Evolutionary conservation across 2,113 vertebrate genomes (phyloP).

Genomic region (Amphiprion percula): DNA sequence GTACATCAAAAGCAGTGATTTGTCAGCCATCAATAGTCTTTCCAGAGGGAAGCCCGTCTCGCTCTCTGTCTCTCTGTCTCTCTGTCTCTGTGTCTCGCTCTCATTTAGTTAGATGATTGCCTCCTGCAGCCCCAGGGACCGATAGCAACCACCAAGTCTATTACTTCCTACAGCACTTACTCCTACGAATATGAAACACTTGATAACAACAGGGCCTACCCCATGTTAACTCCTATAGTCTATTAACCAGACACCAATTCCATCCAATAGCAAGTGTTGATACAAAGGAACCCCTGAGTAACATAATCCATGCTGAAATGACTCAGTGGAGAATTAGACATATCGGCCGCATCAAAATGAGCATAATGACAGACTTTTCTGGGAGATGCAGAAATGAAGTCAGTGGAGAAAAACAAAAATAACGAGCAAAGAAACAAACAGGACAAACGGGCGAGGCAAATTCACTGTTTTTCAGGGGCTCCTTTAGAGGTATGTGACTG

Average conservation of each 20-base stretch:
- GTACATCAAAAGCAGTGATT: constrained; percentile 77
- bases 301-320: constrained; percentile 70
- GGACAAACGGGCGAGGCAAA: constrained; percentile 17
- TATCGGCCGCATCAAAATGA: constrained; percentile 53
- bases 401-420: constrained; percentile 47
- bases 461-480: neutral
- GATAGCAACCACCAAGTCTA: constrained; percentile 80
- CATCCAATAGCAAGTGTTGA: constrained; percentile 61
- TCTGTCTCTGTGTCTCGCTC: constrained; percentile 62
- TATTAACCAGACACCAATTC: constrained; percentile 77
- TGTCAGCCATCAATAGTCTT: constrained; percentile 77
- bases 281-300: constrained; percentile 71
- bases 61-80: constrained; percentile 36
- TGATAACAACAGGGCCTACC: constrained; percentile 80
- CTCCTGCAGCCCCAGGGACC: constrained; percentile 76
- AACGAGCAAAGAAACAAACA: constrained; percentile 53
- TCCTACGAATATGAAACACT: constrained; percentile 83
- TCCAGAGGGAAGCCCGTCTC: constrained; percentile 58
- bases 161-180: constrained; percentile 84
- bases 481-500: constrained; percentile 13
- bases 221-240: constrained; percentile 76
- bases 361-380: constrained; percentile 54
- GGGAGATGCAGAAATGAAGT: constrained; percentile 42
- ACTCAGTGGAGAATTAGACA: constrained; percentile 53
- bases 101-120: constrained; percentile 84